Percentiles rank a stretch among this genome's conserved stretches.
Conservation (phyloP, 2,797 vertebrate species). For the Esox lucius region DNA sequence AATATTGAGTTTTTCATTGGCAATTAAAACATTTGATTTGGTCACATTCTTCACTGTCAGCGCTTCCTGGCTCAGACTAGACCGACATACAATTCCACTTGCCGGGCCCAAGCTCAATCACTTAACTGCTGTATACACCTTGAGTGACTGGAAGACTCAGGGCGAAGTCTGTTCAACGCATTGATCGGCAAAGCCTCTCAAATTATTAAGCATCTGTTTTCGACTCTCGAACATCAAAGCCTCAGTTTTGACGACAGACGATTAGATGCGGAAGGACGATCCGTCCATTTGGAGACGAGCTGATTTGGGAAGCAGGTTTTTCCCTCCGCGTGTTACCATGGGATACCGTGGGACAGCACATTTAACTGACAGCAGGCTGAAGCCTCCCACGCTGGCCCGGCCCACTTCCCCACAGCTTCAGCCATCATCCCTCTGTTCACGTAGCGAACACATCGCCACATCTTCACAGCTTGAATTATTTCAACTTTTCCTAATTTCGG, state of each 20-base stretch:
- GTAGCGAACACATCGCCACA: too few relatives aligned
- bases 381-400: slow-evolving; percentile 41
- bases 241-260: too few relatives aligned
- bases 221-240: too few relatives aligned
- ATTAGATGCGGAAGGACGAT: too few relatives aligned
- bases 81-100: slow-evolving; percentile 41
- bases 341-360: too few relatives aligned
- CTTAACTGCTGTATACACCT: background rate
- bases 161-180: too few relatives aligned
- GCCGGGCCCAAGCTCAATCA: slow-evolving; percentile 5
- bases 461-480: too few relatives aligned
- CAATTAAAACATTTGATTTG: slow-evolving; percentile 73
- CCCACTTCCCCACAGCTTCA: too few relatives aligned
- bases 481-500: too few relatives aligned
- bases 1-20: slow-evolving; percentile 66
- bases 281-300: background rate
- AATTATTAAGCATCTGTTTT: too few relatives aligned
- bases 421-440: too few relatives aligned
- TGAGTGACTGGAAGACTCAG: background rate
- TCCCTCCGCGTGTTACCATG: background rate
- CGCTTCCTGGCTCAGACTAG: slow-evolving; percentile 53
- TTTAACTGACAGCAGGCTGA: slow-evolving; percentile 31
- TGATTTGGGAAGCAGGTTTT: background rate
- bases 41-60: slow-evolving; percentile 74
- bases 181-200: too few relatives aligned